Conservation (phyloP, 2,113 vertebrate species). For the Cyprinus carpio region DNA sequence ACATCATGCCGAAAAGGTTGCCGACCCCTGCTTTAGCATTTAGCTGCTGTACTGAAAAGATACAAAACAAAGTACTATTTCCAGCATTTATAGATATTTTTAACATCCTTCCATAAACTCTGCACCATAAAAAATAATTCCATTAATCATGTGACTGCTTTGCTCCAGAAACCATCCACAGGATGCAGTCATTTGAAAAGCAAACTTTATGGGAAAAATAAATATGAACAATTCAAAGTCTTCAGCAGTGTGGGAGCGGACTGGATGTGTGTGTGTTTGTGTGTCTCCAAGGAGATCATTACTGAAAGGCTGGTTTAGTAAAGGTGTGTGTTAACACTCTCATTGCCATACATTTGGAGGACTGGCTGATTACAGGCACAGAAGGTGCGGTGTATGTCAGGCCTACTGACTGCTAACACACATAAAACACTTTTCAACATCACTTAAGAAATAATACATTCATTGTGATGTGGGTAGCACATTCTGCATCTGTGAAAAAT, state of each 20-base stretch:
- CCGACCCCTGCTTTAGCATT: too few relatives aligned
- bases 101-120: not conserved
- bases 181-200: slow-evolving; percentile 41
- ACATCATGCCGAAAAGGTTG: too few relatives aligned
- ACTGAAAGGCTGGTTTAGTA: slow-evolving; percentile 43
- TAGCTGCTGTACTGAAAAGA: not conserved
- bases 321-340: slow-evolving; percentile 21
- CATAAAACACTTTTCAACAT: slow-evolving; percentile 68
- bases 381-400: not conserved
- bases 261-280: slow-evolving; percentile 23
- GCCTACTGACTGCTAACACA: slow-evolving; percentile 55
- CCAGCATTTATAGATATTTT: not conserved
- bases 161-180: not conserved
- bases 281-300: slow-evolving; percentile 52
- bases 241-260: slow-evolving; percentile 24
- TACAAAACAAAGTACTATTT: not conserved
- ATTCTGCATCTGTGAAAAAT: slow-evolving; percentile 22
- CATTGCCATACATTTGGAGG: not conserved
- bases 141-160: slow-evolving; percentile 2
- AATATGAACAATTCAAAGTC: slow-evolving; percentile 66
- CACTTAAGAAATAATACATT: slow-evolving; percentile 67
- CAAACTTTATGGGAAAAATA: slow-evolving; percentile 60
- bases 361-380: not conserved
- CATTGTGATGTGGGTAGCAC: slow-evolving; percentile 51
- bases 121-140: not conserved